Evolutionary conservation across 2,113 vertebrate genomes (phyloP).

Genomic region (Lophura nycthemera): DNA sequence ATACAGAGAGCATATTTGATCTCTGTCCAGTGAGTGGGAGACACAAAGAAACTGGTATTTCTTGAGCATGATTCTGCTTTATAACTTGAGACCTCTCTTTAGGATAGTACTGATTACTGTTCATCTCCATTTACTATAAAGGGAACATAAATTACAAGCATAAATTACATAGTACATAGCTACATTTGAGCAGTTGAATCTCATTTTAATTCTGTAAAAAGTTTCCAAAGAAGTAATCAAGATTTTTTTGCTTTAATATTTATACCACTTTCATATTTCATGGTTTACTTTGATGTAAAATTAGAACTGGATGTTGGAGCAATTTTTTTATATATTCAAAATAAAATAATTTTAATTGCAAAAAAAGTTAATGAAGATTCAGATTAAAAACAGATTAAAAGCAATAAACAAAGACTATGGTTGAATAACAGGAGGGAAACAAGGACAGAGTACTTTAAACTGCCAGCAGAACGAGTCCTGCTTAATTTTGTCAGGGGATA

Average conservation of each 20-base stretch:
- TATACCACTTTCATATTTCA: not conserved
- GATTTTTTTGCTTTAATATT: not conserved
- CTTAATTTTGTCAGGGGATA: not conserved
- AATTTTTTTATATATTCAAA: not conserved
- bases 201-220: not conserved
- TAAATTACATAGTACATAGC: not conserved
- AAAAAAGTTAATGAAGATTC: not conserved
- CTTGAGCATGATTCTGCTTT: not conserved
- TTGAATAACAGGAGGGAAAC: not conserved
- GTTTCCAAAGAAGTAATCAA: not conserved
- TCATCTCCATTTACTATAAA: not conserved
- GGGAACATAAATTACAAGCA: not conserved
- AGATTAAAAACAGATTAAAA: not conserved
- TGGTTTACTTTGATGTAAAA: not conserved
- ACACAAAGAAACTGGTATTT: not conserved
- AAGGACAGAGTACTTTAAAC: not conserved
- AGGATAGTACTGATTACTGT: not conserved
- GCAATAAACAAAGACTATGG: not conserved
- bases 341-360: not conserved
- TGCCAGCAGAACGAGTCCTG: not conserved
- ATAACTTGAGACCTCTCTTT: not conserved
- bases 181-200: not conserved
- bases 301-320: not conserved
- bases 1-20: fast-evolving
- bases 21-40: not conserved